A percentile compares a stretch with the other conserved stretches of the same genome.
Evolutionary conservation across 2,113 vertebrate species (phyloP).

Genomic region (Hyperoodon ampullatus): DNA sequence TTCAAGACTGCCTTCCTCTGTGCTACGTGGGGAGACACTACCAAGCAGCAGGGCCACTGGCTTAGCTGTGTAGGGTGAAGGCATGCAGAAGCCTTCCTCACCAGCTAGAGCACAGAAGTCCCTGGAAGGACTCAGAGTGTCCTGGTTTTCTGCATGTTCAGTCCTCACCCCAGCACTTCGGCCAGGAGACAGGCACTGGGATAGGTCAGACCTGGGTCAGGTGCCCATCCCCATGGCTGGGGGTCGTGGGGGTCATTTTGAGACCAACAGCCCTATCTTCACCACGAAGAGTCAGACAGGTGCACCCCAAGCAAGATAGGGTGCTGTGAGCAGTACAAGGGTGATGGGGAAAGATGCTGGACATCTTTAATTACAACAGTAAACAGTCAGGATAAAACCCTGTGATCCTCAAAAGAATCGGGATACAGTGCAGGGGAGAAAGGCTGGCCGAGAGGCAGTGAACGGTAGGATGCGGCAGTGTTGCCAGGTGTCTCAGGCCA

Average conservation of each 20-base stretch:
- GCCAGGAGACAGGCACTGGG: accelerated
- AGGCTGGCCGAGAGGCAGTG: background rate
- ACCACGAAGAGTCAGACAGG: background rate
- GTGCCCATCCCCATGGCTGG: accelerated
- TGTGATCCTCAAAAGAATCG: background rate
- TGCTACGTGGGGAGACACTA: background rate
- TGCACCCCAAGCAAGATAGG: background rate
- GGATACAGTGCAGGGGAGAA: background rate
- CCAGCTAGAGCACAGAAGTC: too few relatives aligned
- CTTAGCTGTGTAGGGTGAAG: background rate
- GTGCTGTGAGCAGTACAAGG: background rate
- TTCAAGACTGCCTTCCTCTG: background rate
- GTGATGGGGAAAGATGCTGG: background rate
- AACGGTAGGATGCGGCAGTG: too few relatives aligned
- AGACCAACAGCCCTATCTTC: background rate
- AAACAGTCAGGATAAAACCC: background rate
- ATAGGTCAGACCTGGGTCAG: background rate
- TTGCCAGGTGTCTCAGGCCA: accelerated
- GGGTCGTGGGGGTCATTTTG: background rate
- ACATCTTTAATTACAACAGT: background rate
- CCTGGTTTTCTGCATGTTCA: background rate
- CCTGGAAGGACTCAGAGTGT: accelerated
- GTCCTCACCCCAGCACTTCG: background rate
- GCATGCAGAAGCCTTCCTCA: background rate
- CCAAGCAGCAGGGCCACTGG: accelerated